Percentiles rank a stretch among this genome's conserved stretches.
Evolutionary conservation across 2,113 vertebrate species (phyloP).

Genomic region (Cavia aperea): DNA sequence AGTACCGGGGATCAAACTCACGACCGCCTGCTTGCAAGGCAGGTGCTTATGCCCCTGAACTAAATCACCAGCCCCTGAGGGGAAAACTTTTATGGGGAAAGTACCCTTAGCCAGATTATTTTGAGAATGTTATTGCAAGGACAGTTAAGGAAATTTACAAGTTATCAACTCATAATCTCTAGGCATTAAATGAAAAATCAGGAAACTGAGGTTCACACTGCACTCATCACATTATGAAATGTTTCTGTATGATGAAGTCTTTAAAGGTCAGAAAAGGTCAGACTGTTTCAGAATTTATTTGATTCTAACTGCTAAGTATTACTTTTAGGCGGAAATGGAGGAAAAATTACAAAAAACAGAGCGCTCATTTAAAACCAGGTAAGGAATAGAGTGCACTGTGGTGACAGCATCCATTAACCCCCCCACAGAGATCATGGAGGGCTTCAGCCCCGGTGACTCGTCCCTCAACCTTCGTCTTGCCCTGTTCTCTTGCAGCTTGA

Average conservation of each 20-base stretch:
- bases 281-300: neutral
- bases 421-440: too few species aligned
- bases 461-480: neutral
- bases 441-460: too few species aligned
- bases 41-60: neutral
- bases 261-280: too few species aligned
- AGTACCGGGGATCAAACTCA: too few species aligned
- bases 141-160: too few species aligned
- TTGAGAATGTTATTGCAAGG: neutral
- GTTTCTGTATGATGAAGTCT: too few species aligned
- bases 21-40: too few species aligned
- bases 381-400: neutral
- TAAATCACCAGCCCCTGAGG: neutral
- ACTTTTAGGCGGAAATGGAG: slow-evolving; percentile 83
- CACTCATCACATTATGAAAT: too few species aligned
- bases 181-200: too few species aligned
- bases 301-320: slow-evolving; percentile 1
- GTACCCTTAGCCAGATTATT: neutral
- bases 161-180: too few species aligned
- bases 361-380: slow-evolving; percentile 90
- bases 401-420: too few species aligned
- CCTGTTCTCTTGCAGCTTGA: slow-evolving; percentile 81
- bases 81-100: neutral
- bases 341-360: slow-evolving; percentile 94
- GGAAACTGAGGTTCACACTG: too few species aligned